Conservation (phyloP, 2,888 invertebrate genomes). For the Drosophila formosana region DNA sequence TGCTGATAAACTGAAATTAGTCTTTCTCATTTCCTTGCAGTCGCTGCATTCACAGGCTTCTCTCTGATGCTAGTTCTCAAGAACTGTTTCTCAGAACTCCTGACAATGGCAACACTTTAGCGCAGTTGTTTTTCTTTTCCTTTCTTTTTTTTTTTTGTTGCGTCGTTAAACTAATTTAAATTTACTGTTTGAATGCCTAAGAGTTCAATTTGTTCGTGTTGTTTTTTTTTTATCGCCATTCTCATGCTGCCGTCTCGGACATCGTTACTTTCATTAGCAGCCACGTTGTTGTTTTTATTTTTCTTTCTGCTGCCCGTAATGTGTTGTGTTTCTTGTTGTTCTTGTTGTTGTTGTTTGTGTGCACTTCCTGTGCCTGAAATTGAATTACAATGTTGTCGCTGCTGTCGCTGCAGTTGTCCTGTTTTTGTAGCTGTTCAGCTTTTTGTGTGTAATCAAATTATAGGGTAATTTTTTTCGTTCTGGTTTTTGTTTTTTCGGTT, state of each 20-base stretch:
- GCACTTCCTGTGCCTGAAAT: conserved; percentile 68
- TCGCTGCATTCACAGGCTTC: not conserved
- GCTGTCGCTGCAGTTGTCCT: conserved; percentile 40
- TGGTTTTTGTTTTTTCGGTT: conserved; percentile 22
- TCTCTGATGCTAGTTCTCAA: not conserved
- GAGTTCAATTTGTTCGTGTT: conserved; percentile 27
- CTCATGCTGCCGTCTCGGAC: conserved; percentile 12
- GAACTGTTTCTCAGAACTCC: not conserved
- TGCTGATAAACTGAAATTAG: not conserved
- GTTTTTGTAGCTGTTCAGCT: conserved; percentile 43
- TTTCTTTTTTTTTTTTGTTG: not conserved
- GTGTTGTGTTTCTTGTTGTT: conserved; percentile 40
- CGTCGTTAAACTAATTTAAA: conserved; percentile 44
- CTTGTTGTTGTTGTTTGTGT: conserved; percentile 35
- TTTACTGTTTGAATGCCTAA: conserved; percentile 42
- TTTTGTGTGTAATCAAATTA: conserved; percentile 69
- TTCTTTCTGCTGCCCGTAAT: conserved; percentile 12
- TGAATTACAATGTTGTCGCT: conserved; percentile 74
- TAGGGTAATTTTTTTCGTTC: conserved; percentile 46
- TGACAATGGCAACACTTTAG: not conserved
- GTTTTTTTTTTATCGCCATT: not conserved
- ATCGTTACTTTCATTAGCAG: conserved; percentile 67
- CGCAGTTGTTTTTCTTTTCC: not conserved
- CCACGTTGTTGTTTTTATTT: conserved; percentile 11
- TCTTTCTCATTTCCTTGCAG: not conserved